phyloP scores from a whole-genome alignment of 1,140 invertebrate genomes.

The Philotrypesis tridentata region DNA sequence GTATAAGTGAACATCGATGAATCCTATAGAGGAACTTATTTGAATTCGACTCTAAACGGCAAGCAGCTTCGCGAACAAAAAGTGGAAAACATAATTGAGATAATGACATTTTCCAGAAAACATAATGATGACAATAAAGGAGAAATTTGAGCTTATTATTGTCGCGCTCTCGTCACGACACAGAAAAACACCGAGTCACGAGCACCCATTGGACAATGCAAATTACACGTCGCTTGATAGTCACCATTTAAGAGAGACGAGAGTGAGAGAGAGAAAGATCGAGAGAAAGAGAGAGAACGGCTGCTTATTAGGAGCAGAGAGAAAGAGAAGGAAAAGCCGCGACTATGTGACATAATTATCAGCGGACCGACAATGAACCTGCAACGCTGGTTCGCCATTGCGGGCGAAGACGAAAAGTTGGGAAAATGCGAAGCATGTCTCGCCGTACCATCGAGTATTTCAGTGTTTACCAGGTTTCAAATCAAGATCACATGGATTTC shows the following conservation, averaged over 20 bases:
- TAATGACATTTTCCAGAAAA: slow-evolving; percentile 42
- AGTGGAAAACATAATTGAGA: slow-evolving; percentile 41
- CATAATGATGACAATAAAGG: slow-evolving; percentile 37
- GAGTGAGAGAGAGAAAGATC: background rate
- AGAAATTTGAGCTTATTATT: slow-evolving; percentile 44
- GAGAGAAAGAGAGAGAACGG: background rate
- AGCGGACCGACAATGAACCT: background rate
- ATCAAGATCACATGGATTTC: too few relatives aligned
- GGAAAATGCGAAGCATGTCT: background rate
- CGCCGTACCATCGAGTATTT: too few relatives aligned
- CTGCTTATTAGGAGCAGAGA: slow-evolving; percentile 5
- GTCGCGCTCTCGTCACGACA: slow-evolving; percentile 35
- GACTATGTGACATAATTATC: slow-evolving; percentile 31
- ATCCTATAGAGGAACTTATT: background rate
- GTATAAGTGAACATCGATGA: too few relatives aligned
- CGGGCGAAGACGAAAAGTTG: background rate
- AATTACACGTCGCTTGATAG: slow-evolving; percentile 39
- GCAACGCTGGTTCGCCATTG: background rate
- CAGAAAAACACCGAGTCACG: slow-evolving; percentile 37
- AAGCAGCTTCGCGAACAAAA: background rate
- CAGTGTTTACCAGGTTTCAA: too few relatives aligned
- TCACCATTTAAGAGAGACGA: slow-evolving; percentile 3
- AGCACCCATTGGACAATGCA: slow-evolving; percentile 41
- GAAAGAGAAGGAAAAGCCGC: background rate
- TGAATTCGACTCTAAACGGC: background rate